Conservation (phyloP, 2,888 invertebrate genomes). For the Clostera curtula region DNA sequence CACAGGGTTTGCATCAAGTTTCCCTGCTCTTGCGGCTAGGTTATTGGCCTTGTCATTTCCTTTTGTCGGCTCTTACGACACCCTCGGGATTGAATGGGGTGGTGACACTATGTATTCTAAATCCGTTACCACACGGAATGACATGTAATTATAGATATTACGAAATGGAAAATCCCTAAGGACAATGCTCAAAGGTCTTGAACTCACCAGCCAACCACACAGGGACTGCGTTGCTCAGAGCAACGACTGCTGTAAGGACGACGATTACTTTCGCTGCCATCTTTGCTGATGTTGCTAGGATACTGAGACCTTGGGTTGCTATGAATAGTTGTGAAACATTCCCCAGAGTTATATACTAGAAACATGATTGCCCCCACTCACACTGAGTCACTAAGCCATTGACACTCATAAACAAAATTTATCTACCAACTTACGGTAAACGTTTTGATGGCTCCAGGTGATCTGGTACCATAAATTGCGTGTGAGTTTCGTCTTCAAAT, state of each 20-base stretch:
- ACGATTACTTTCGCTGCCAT: conserved; percentile 51
- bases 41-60: too few species aligned
- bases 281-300: conserved; percentile 28
- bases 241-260: conserved; percentile 35
- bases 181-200: conserved; percentile 4
- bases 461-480: conserved; percentile 43
- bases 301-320: conserved; percentile 43
- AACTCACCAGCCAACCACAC: conserved; percentile 33
- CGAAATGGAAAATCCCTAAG: too few species aligned
- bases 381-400: conserved; percentile 54
- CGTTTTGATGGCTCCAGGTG: conserved; percentile 37
- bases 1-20: too few species aligned
- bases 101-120: too few species aligned
- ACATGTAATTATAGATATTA: not conserved
- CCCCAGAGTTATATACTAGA: conserved; percentile 58
- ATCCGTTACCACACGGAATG: too few species aligned
- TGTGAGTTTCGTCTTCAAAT: conserved; percentile 23
- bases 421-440: conserved; percentile 54
- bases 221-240: conserved; percentile 42
- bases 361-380: conserved; percentile 50
- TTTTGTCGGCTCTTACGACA: too few species aligned
- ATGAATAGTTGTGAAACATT: conserved; percentile 54
- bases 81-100: too few species aligned
- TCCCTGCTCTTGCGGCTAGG: too few species aligned
- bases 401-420: conserved; percentile 55